These are phyloP conservation scores for Thunnus maccoyii DNA, from an alignment of 2,113 vertebrate species.

Conservation along the genomic window DNA sequence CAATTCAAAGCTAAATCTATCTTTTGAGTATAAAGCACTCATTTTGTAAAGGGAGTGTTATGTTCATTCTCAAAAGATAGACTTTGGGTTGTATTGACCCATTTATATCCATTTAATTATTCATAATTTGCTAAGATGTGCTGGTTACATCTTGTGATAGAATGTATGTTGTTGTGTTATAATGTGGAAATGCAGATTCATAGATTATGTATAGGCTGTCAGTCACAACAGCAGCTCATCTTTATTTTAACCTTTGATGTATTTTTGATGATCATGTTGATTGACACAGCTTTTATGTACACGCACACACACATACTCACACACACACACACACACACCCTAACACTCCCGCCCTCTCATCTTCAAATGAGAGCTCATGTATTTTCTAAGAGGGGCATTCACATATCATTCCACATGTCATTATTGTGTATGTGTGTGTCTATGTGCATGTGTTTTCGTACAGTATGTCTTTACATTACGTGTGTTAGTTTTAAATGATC, in stretches of 20 bases:
- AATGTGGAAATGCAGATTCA: conserved; percentile 15
- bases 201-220: conserved; percentile 24
- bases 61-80: too few relatives aligned
- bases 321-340: conserved; percentile 1
- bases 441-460: background rate
- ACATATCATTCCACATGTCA: conserved; percentile 23
- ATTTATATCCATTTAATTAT: background rate
- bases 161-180: conserved; percentile 25
- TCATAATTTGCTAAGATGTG: conserved; percentile 35
- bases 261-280: conserved; percentile 60
- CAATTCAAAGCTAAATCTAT: too few relatives aligned
- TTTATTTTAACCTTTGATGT: conserved; percentile 53
- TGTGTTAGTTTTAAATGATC: conserved; percentile 45
- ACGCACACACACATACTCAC: conserved; percentile 4
- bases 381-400: background rate
- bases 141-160: conserved; percentile 40
- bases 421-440: conserved; percentile 8
- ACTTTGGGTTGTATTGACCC: too few relatives aligned
- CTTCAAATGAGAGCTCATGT: conserved; percentile 13
- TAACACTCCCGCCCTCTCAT: background rate
- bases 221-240: conserved; percentile 31
- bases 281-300: conserved; percentile 48
- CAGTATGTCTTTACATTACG: conserved; percentile 7
- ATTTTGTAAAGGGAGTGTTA: too few relatives aligned
- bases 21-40: too few relatives aligned